Base-by-base conservation (phyloP, 1,140 invertebrate species). In the Drosophila eugracilis region DNA sequence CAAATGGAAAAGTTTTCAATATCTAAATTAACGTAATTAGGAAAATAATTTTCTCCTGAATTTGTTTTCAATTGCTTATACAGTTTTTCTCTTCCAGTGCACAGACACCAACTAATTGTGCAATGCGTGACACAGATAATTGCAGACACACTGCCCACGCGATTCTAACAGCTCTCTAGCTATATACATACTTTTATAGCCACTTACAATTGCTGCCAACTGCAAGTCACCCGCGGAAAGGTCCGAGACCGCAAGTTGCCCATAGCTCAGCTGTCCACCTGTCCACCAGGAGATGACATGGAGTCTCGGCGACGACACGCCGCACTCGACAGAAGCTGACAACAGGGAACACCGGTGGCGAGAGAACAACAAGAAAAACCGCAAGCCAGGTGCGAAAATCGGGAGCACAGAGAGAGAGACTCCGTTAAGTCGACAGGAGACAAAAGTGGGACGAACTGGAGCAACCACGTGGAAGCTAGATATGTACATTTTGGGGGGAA, bases 51-150 rank as follows among this genome's bases (percentile, higher is more conserved):
- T n/a, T n/a, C n/a, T n/a, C n/a, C n/a, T n/a, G n/a, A n/a, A n/a
- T n/a, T n/a, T n/a, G n/a, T n/a, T n/a, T n/a, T n/a, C n/a, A n/a
- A n/a, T n/a, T n/a, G n/a, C n/a, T n/a, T 28, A 3, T 7, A 28
- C 0, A 1, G 0, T 22, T 24, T 17, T 24, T 45, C 30, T 12
- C 28, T 62, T 4, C 3, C 62, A 58, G 53, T 65, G 63, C 9
- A 1, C 6, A 12, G 5, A 28, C 24, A 15, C 21, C n/a, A 59
- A 60, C 39, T 69, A 73, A 86, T 86, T 86, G 67, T 28, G 42
- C 42, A 74, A 76, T 75, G 63, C 58, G 74, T 83, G 54, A 70
- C 70, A 44, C 34, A 65, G 47, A 75, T 59, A 75, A 63, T 32
- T 63, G 41, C 48, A 71, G 53, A 36, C 53, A 28, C 32, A 44